These are phyloP conservation scores for Emydura subglobosa DNA, from an alignment of 2,113 vertebrate species.

Conservation along the genomic window DNA sequence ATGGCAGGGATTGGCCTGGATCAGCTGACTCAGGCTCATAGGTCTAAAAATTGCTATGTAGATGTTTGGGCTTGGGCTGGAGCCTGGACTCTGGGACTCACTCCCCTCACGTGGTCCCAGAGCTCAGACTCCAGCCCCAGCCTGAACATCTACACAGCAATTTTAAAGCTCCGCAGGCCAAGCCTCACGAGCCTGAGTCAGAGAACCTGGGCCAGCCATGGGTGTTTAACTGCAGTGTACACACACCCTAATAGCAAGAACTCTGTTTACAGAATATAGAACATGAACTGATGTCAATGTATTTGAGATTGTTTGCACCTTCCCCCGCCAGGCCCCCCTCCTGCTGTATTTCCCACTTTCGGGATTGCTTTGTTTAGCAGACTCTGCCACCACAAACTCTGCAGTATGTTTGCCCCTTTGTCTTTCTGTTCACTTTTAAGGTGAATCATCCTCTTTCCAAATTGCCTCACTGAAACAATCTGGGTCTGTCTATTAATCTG, in stretches of 20 bases:
- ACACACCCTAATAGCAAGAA: neutral
- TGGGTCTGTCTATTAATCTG: slow-evolving; percentile 40
- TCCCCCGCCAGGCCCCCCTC: neutral
- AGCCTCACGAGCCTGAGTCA: neutral
- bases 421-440: slow-evolving; percentile 15
- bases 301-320: neutral
- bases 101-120: neutral
- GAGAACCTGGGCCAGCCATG: neutral
- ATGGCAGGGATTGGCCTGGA: neutral
- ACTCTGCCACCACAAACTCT: neutral
- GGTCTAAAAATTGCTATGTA: neutral
- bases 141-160: neutral
- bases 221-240: neutral
- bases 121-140: neutral
- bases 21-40: neutral
- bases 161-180: neutral
- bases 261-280: neutral
- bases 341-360: neutral
- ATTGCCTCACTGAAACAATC: slow-evolving; percentile 9
- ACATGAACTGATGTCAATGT: neutral
- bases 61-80: neutral
- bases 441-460: slow-evolving; percentile 11
- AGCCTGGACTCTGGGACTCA: no score
- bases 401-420: neutral
- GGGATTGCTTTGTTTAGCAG: neutral